Percentiles rank a stretch among this genome's conserved stretches.
Conservation (phyloP, 1,140 invertebrate genomes). For the Bombus sylvicola region DNA sequence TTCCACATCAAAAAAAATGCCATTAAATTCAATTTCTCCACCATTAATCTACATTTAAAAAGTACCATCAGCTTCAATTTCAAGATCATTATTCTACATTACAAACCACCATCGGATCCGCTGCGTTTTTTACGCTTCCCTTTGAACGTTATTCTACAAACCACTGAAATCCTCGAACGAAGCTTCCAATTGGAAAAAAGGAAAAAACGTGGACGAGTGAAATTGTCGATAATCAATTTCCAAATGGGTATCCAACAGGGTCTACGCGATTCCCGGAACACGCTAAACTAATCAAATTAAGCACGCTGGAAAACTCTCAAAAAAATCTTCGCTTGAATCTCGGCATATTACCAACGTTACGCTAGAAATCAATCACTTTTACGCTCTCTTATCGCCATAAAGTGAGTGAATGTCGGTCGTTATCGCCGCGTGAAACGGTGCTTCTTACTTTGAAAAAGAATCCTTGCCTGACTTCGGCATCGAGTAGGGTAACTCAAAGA, state of each 20-base stretch:
- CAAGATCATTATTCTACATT: neutral
- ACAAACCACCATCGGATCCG: neutral
- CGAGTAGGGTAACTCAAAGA: neutral
- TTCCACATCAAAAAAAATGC: neutral
- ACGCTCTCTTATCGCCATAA: neutral
- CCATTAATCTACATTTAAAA: neutral
- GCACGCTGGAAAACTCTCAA: neutral
- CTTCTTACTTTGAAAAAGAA: slow-evolving; percentile 1
- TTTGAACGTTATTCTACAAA: too few relatives aligned
- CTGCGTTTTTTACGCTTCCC: too few relatives aligned
- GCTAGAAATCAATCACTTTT: slow-evolving; percentile 2
- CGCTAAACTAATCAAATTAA: too few relatives aligned
- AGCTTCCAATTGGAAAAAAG: too few relatives aligned
- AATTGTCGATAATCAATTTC: too few relatives aligned
- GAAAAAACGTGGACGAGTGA: too few relatives aligned
- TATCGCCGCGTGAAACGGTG: neutral
- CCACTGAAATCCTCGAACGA: too few relatives aligned
- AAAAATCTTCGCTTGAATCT: neutral
- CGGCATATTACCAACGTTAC: neutral
- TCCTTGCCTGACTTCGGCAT: neutral
- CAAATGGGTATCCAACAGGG: too few relatives aligned
- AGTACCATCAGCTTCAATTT: neutral
- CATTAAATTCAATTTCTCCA: neutral
- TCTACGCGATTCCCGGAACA: too few relatives aligned
- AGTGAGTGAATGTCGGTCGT: neutral